Conservation (phyloP, 2,888 invertebrate species). For the Pemphredon lugubris region DNA sequence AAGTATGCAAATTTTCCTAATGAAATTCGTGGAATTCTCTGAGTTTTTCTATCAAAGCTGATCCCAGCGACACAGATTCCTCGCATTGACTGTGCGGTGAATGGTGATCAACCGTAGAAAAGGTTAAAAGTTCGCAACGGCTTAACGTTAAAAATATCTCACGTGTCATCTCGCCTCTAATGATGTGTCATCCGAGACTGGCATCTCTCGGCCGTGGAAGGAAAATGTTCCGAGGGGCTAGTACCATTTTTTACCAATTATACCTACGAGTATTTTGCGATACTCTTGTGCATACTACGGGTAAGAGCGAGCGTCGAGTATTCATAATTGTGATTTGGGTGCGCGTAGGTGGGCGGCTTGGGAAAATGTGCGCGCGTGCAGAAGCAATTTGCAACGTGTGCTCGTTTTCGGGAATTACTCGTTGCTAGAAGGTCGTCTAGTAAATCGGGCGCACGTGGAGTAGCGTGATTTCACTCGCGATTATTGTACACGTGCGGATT, state of each 20-base stretch:
- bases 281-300: not conserved
- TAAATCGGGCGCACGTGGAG: not conserved
- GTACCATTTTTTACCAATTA: too few relatives aligned
- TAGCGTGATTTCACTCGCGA: not conserved
- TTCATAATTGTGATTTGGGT: constrained; percentile 7
- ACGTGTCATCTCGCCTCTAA: not conserved
- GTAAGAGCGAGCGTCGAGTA: not conserved
- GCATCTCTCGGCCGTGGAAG: not conserved
- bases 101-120: constrained; percentile 4
- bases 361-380: constrained; percentile 23
- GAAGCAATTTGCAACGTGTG: constrained; percentile 26
- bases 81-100: not conserved
- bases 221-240: not conserved
- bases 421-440: not conserved
- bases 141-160: not conserved
- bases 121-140: constrained; percentile 14
- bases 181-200: not conserved
- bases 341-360: constrained; percentile 14
- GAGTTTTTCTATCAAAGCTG: constrained; percentile 7
- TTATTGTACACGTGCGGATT: not conserved
- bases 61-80: constrained; percentile 1
- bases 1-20: not conserved
- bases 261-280: not conserved
- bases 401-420: constrained; percentile 7
- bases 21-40: constrained; percentile 14